Evolutionary conservation across 2,888 invertebrate genomes (phyloP).

Genomic region (Drosophila birchii): DNA sequence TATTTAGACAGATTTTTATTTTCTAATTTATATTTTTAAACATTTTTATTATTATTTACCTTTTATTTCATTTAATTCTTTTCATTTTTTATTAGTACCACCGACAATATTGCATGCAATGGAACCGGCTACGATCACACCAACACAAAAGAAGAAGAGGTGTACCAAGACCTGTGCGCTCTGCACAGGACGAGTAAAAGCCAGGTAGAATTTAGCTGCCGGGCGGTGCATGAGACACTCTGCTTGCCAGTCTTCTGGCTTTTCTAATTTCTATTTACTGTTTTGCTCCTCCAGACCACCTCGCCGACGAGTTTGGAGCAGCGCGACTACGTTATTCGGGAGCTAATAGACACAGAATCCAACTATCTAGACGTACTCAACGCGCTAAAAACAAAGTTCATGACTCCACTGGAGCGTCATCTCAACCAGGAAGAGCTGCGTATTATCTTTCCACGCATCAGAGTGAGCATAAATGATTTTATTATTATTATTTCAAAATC

Average conservation of each 20-base stretch:
- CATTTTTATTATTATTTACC: constrained; percentile 14
- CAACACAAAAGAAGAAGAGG: constrained; percentile 92
- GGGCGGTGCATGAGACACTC: constrained; percentile 46
- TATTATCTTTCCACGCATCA: constrained; percentile 95
- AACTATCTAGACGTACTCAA: constrained; percentile 97
- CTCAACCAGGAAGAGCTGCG: constrained; percentile 91
- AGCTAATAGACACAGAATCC: constrained; percentile 97
- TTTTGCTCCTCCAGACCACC: constrained; percentile 78
- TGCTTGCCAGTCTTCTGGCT: neutral
- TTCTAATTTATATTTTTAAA: neutral
- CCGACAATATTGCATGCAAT: constrained; percentile 85
- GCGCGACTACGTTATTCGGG: constrained; percentile 96
- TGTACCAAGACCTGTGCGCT: constrained; percentile 97
- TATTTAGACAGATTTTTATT: neutral
- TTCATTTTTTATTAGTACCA: constrained; percentile 85
- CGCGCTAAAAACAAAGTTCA: constrained; percentile 92
- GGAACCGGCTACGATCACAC: constrained; percentile 84
- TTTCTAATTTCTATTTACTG: constrained; percentile 14
- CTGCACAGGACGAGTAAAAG: constrained; percentile 87
- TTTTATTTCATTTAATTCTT: constrained; percentile 31
- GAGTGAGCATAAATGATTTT: constrained; percentile 86
- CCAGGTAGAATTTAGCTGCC: constrained; percentile 82
- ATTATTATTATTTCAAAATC: too few relatives aligned
- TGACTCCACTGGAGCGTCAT: constrained; percentile 90
- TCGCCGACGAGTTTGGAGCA: constrained; percentile 89